Evolutionary conservation across 2,797 vertebrate species (phyloP).

Genomic region (Mastacembelus armatus): DNA sequence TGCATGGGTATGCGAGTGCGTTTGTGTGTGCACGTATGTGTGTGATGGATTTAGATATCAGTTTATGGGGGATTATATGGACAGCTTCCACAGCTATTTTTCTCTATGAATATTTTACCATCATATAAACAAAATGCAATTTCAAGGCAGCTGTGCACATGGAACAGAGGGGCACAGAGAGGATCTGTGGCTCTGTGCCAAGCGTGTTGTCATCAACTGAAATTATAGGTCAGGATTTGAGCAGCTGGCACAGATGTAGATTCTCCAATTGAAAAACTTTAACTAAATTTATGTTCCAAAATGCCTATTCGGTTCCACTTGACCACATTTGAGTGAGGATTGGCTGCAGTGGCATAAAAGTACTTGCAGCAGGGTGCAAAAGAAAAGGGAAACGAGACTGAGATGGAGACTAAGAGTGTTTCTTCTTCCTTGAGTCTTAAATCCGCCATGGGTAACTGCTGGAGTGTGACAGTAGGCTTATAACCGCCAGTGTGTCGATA

Average conservation of each 20-base stretch:
- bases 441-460: constrained; percentile 71
- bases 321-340: constrained; percentile 40
- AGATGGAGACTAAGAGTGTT: constrained; percentile 73
- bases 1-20: constrained; percentile 12
- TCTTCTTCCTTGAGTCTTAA: constrained; percentile 73
- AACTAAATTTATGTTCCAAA: constrained; percentile 28
- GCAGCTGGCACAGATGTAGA: constrained; percentile 13
- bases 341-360: constrained; percentile 43
- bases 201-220: constrained; percentile 28
- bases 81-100: constrained; percentile 68
- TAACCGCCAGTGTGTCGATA: constrained; percentile 81
- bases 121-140: constrained; percentile 74
- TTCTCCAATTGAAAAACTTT: constrained; percentile 15
- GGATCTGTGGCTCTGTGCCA: constrained; percentile 26
- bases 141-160: constrained; percentile 51
- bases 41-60: constrained; percentile 76
- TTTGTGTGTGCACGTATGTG: constrained; percentile 9
- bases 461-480: constrained; percentile 83
- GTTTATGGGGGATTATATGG: constrained; percentile 78
- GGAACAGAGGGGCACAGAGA: constrained; percentile 39
- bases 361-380: constrained; percentile 33
- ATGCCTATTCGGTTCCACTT: constrained; percentile 43
- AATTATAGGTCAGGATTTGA: constrained; percentile 46
- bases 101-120: constrained; percentile 81
- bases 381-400: constrained; percentile 64